Percentiles rank a stretch among this genome's conserved stretches.
phyloP scores from a whole-genome alignment of 2,888 invertebrate species.

The Escarpia spicata region DNA sequence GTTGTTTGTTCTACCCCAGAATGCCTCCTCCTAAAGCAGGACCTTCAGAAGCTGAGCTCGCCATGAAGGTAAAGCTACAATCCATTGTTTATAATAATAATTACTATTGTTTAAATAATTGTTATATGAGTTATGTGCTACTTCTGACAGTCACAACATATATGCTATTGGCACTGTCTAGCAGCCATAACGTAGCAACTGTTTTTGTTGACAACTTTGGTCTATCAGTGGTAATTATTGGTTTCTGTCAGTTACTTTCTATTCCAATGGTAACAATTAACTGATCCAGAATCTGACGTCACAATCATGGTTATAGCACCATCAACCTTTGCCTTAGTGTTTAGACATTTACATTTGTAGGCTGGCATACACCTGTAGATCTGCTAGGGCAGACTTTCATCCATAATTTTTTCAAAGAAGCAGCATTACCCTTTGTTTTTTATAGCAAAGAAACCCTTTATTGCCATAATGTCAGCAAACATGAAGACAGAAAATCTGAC shows the following conservation, averaged over 20 bases:
- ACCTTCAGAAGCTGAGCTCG: conserved; percentile 40
- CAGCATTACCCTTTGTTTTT: no score
- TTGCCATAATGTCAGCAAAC: no score
- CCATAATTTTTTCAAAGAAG: no score
- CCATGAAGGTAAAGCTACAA: conserved; percentile 61
- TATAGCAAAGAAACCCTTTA: no score
- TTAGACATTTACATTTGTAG: no score
- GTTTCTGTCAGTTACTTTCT: neutral
- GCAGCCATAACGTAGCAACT: neutral
- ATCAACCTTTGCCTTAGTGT: no score
- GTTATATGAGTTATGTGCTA: neutral
- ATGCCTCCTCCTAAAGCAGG: conserved; percentile 30
- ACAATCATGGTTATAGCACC: no score
- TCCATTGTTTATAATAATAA: neutral
- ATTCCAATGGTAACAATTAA: neutral
- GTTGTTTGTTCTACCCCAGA: conserved; percentile 17
- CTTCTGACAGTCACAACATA: neutral
- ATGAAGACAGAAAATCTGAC: no score
- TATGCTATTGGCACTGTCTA: no score
- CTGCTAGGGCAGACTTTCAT: no score
- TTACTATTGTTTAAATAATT: neutral
- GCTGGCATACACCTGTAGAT: no score
- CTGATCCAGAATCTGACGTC: neutral
- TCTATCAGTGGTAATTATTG: neutral
- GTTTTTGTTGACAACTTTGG: neutral